phyloP scores from a whole-genome alignment of 1,140 invertebrate genomes.

The Eulimnadia texana region DNA sequence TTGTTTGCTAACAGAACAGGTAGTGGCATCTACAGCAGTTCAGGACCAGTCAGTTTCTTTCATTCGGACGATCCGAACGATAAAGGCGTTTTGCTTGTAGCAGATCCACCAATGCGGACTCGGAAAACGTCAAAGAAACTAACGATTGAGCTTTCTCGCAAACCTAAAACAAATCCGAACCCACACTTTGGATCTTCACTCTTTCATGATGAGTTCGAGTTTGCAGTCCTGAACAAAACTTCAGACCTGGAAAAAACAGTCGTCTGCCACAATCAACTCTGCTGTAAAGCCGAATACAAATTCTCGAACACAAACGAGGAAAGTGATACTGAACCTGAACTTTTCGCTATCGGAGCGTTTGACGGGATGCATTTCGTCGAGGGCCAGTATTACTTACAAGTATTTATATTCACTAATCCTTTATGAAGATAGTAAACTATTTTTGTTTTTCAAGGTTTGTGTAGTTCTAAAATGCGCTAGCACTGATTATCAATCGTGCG shows the following conservation, averaged over 20 bases:
- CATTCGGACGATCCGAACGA: neutral
- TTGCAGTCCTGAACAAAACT: neutral
- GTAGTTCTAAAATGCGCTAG: constrained; percentile 2
- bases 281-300: constrained; percentile 6
- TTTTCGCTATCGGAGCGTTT: constrained; percentile 8
- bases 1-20: neutral
- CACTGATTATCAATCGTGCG: constrained; percentile 1
- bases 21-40: neutral
- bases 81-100: neutral
- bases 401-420: too few relatives aligned
- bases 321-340: neutral
- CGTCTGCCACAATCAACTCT: constrained; percentile 10
- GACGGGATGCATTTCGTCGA: constrained; percentile 4
- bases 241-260: neutral
- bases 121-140: too few relatives aligned
- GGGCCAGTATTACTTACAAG: constrained; percentile 12
- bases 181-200: constrained; percentile 1
- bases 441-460: neutral
- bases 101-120: neutral
- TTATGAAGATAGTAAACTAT: neutral
- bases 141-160: too few relatives aligned
- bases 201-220: constrained; percentile 9
- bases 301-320: neutral
- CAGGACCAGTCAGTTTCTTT: neutral
- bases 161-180: neutral